Evolutionary conservation across 2,888 invertebrate genomes (phyloP).

Genomic region (Macroteleia sp.): DNA sequence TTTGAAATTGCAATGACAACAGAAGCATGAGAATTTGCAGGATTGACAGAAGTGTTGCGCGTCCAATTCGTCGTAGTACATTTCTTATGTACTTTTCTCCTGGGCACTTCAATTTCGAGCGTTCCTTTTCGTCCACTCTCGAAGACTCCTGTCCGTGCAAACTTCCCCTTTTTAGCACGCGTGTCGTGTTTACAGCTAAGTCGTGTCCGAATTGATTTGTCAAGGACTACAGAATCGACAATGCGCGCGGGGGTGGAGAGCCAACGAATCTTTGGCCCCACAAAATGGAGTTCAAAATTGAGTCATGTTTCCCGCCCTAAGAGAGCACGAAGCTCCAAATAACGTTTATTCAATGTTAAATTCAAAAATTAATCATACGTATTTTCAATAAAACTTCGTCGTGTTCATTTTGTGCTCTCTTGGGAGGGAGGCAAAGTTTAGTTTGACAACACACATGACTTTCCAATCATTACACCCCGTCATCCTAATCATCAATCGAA

Average conservation of each 20-base stretch:
- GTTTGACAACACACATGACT: slow-evolving; percentile 75
- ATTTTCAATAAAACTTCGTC: too few species aligned
- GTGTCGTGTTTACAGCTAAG: slow-evolving; percentile 79
- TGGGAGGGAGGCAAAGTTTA: slow-evolving; percentile 54
- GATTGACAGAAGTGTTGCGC: slow-evolving; percentile 59
- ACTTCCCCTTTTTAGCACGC: slow-evolving; percentile 61
- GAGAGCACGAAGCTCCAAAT: too few species aligned
- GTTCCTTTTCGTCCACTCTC: slow-evolving; percentile 47
- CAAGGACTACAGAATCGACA: slow-evolving; percentile 66
- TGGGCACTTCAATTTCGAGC: slow-evolving; percentile 59
- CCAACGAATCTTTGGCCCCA: slow-evolving; percentile 65
- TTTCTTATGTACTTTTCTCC: slow-evolving; percentile 55
- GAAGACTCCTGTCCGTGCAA: slow-evolving; percentile 56
- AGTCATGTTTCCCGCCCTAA: slow-evolving; percentile 66
- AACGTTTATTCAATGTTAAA: too few species aligned
- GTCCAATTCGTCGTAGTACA: slow-evolving; percentile 60
- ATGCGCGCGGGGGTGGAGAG: slow-evolving; percentile 48
- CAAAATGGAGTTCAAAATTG: slow-evolving; percentile 76
- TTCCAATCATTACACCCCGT: slow-evolving; percentile 24
- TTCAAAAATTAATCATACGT: too few species aligned
- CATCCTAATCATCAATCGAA: slow-evolving; percentile 27
- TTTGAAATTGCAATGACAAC: slow-evolving; percentile 56
- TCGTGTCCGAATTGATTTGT: slow-evolving; percentile 82
- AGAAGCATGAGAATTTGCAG: slow-evolving; percentile 50
- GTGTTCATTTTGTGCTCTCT: too few species aligned